Percentiles rank a stretch among this genome's conserved stretches.
Conservation (phyloP, 2,113 vertebrate genomes). For the Dendropsophus ebraccatus region DNA sequence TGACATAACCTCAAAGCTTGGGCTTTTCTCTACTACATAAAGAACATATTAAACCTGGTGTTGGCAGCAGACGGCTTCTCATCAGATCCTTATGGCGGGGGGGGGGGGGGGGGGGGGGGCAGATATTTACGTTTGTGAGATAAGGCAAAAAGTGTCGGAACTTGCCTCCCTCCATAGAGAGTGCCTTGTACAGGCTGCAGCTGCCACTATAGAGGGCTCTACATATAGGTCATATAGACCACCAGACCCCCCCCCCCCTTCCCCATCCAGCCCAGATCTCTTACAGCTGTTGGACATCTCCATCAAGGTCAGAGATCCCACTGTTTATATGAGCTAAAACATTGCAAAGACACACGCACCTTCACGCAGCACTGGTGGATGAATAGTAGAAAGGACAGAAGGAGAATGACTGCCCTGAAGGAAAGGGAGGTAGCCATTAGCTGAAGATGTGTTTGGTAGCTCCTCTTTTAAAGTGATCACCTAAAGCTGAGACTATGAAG, state of each 20-base stretch:
- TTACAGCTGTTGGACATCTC: constrained; percentile 16
- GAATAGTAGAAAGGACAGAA: background rate
- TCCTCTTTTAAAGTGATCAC: too few relatives aligned
- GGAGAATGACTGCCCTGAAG: too few relatives aligned
- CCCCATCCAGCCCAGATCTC: constrained; percentile 2
- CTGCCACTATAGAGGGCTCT: constrained; percentile 16
- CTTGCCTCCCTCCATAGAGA: constrained; percentile 9
- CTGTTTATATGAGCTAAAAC: background rate
- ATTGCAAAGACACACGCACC: background rate
- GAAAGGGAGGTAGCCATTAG: background rate
- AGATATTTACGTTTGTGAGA: constrained; percentile 35
- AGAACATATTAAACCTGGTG: background rate
- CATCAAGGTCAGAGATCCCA: background rate
- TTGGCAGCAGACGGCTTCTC: constrained; percentile 34
- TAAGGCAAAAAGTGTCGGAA: constrained; percentile 11
- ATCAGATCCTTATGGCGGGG: constrained; percentile 6
- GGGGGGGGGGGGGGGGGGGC: constrained; percentile 22
- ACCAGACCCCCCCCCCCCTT: background rate
- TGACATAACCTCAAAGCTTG: constrained; percentile 52
- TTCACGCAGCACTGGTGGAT: background rate
- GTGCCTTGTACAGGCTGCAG: constrained; percentile 22
- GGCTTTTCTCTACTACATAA: constrained; percentile 10
- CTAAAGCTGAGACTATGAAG: too few relatives aligned
- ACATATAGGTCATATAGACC: background rate
- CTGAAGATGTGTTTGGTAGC: too few relatives aligned